A percentile compares a stretch with the other conserved stretches of the same genome.
Conservation (phyloP, 2,888 invertebrate species). For the Idaea biselata region DNA sequence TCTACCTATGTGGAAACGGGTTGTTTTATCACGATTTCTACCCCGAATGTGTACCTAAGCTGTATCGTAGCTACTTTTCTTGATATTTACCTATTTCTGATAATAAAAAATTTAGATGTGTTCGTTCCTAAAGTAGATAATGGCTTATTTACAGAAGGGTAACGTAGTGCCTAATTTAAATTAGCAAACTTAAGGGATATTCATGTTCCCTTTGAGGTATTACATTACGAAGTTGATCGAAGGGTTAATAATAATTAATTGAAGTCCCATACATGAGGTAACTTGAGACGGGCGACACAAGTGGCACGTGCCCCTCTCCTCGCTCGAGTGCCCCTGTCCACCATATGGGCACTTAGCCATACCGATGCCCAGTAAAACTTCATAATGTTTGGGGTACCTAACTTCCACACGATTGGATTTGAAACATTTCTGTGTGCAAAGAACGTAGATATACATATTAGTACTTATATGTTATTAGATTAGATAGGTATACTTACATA, state of each 20-base stretch:
- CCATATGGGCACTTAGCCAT: constrained; percentile 56
- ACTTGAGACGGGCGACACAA: constrained; percentile 52
- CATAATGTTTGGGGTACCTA: constrained; percentile 29
- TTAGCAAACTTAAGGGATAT: constrained; percentile 39
- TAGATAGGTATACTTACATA: not conserved
- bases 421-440: not conserved
- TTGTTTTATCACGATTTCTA: too few relatives aligned
- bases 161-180: constrained; percentile 14
- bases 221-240: constrained; percentile 42
- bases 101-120: too few relatives aligned
- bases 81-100: too few relatives aligned
- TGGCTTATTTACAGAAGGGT: not conserved
- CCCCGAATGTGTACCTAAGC: too few relatives aligned
- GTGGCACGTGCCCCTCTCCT: constrained; percentile 42
- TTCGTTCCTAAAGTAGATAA: too few relatives aligned
- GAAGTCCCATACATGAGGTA: constrained; percentile 58
- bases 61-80: too few relatives aligned
- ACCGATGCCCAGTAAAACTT: constrained; percentile 36
- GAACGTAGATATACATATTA: not conserved
- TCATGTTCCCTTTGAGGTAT: constrained; percentile 46
- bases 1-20: too few relatives aligned
- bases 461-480: not conserved
- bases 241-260: constrained; percentile 71
- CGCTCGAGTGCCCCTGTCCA: constrained; percentile 42
- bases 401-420: not conserved